A percentile compares a stretch with the other conserved stretches of the same genome.
Conservation (phyloP, 1,140 invertebrate species). For the Drosophila navojoa region DNA sequence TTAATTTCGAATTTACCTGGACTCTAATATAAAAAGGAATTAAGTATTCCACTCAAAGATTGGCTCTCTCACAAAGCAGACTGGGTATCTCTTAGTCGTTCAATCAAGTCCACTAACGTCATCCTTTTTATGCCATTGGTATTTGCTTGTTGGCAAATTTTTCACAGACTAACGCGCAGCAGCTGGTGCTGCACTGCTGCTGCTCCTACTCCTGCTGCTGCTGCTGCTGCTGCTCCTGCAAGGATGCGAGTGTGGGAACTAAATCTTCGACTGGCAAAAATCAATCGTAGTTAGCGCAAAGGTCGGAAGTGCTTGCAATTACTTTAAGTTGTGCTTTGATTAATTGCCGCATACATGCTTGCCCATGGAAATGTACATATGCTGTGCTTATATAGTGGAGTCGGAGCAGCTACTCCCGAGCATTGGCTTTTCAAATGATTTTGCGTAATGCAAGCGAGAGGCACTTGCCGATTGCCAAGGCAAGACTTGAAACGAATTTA, state of each 20-base stretch:
- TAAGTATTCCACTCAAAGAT: too few species aligned
- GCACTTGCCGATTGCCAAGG: neutral
- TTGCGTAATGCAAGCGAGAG: slow-evolving; percentile 5
- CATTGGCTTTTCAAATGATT: slow-evolving; percentile 7
- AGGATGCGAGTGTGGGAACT: slow-evolving; percentile 72
- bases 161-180: slow-evolving; percentile 63
- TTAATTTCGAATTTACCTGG: too few species aligned
- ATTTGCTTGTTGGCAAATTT: slow-evolving; percentile 76
- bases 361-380: neutral
- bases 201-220: slow-evolving; percentile 31
- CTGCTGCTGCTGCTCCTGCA: slow-evolving; percentile 55
- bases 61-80: too few species aligned
- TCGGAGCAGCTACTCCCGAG: neutral
- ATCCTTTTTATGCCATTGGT: slow-evolving; percentile 42
- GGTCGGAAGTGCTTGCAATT: slow-evolving; percentile 64
- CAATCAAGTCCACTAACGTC: neutral
- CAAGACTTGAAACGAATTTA: slow-evolving; percentile 7
- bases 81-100: neutral
- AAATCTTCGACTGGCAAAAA: slow-evolving; percentile 57
- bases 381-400: neutral
- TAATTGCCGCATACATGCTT: slow-evolving; percentile 47
- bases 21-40: too few species aligned
- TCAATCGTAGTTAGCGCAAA: slow-evolving; percentile 66
- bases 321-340: slow-evolving; percentile 50
- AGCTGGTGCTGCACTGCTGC: slow-evolving; percentile 39